A percentile compares a stretch with the other conserved stretches of the same genome.
phyloP scores from a whole-genome alignment of 2,888 invertebrate species.

The Oscheius myriophilus region DNA sequence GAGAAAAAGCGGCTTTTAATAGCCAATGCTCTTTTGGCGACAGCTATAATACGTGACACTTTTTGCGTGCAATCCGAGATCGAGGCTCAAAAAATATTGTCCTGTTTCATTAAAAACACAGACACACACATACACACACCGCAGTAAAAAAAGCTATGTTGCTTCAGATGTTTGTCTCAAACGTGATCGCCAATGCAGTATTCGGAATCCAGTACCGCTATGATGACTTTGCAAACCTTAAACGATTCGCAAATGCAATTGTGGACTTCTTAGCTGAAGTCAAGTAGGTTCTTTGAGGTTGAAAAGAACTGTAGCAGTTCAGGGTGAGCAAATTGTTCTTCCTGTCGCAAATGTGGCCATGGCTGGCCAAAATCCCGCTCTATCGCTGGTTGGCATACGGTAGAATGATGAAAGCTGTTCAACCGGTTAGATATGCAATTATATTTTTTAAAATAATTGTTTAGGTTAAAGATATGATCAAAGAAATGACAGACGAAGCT shows the following conservation, averaged over 20 bases:
- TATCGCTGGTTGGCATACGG: constrained; percentile 12
- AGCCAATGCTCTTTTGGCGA: no score
- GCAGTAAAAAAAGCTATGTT: no score
- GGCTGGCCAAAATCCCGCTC: constrained; percentile 28
- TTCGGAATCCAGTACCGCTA: constrained; percentile 47
- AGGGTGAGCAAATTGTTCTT: constrained; percentile 25
- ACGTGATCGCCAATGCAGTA: constrained; percentile 44
- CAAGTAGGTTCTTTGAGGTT: background rate
- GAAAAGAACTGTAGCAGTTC: background rate
- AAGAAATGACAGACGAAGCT: constrained; percentile 30
- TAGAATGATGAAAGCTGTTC: background rate
- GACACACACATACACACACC: no score
- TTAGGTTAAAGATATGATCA: constrained; percentile 33
- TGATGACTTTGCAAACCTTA: constrained; percentile 30
- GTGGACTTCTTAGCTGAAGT: constrained; percentile 1
- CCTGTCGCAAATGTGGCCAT: constrained; percentile 29
- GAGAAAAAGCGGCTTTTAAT: no score
- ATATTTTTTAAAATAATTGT: background rate
- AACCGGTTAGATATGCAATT: background rate
- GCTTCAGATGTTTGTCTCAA: constrained; percentile 51
- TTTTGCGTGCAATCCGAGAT: no score
- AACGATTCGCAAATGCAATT: background rate
- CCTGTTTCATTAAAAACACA: no score
- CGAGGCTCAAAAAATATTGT: no score
- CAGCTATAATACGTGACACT: no score